These are phyloP conservation scores for Bolinopsis microptera DNA, from an alignment of 37 sponge, comb jelly and placozoan species.

Conservation along the genomic window DNA sequence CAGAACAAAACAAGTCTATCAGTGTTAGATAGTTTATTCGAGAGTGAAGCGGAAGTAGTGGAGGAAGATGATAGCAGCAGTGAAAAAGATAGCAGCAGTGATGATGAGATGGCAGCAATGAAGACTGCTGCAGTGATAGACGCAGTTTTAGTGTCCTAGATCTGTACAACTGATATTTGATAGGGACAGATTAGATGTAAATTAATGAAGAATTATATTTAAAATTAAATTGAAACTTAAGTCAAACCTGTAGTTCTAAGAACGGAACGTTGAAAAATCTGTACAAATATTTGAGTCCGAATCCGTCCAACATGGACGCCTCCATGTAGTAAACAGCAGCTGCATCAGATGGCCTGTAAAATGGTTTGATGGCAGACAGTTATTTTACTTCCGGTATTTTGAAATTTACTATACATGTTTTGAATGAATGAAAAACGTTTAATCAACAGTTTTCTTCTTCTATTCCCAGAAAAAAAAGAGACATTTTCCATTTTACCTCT, in stretches of 20 bases:
- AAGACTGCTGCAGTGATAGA: too few species aligned
- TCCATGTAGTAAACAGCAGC: slow-evolving; percentile 85
- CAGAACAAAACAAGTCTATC: slow-evolving; percentile 15
- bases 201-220: too few species aligned
- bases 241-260: slow-evolving; percentile 90
- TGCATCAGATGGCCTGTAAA: slow-evolving; percentile 75
- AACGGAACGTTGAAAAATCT: slow-evolving; percentile 93
- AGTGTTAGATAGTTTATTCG: slow-evolving; percentile 1
- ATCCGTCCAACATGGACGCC: slow-evolving; percentile 89
- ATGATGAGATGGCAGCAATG: too few species aligned
- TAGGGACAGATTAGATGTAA: too few species aligned
- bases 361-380: not conserved
- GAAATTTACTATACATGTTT: not conserved
- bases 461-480: too few species aligned
- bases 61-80: not conserved
- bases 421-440: not conserved
- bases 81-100: not conserved
- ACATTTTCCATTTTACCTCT: slow-evolving; percentile 75
- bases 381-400: not conserved
- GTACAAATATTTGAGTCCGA: slow-evolving; percentile 89
- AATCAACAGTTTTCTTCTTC: not conserved
- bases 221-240: too few species aligned
- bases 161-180: too few species aligned
- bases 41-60: not conserved
- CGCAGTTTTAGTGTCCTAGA: too few species aligned